Conservation (phyloP, 2,797 vertebrate genomes). For the Phylloscopus collybita region DNA sequence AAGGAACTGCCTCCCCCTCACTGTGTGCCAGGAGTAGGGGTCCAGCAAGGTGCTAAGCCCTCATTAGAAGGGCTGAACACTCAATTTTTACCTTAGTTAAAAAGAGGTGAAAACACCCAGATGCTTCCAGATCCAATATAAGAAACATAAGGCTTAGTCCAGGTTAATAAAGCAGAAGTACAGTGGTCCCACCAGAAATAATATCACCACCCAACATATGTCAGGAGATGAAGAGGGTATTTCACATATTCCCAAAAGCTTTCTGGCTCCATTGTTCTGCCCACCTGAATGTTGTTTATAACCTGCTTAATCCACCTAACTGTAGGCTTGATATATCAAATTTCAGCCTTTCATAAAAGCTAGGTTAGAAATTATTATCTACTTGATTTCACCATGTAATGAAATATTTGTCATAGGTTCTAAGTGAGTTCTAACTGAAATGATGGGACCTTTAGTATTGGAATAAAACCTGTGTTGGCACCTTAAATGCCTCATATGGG, state of each 20-base stretch:
- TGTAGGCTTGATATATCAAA: neutral
- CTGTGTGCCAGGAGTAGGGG: neutral
- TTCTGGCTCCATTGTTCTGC: neutral
- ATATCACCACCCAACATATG: neutral
- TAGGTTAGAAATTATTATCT: neutral
- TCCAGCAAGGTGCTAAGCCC: neutral
- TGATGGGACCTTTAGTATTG: neutral
- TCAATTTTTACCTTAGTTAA: neutral
- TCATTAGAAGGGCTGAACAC: neutral
- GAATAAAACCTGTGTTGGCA: neutral
- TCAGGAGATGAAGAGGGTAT: neutral
- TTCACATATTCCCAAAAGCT: neutral
- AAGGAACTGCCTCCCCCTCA: neutral
- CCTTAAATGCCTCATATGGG: neutral
- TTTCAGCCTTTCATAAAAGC: neutral
- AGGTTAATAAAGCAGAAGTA: neutral
- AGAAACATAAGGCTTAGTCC: neutral
- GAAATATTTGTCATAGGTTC: neutral
- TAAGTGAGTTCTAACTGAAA: neutral
- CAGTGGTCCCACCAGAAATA: neutral
- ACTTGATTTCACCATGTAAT: neutral
- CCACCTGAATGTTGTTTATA: neutral
- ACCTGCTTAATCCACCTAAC: neutral
- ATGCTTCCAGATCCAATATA: neutral
- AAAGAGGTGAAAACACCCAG: neutral